These are phyloP conservation scores for Chaenodraco wilsoni DNA, from an alignment of 2,797 vertebrate species.

Conservation along the genomic window DNA sequence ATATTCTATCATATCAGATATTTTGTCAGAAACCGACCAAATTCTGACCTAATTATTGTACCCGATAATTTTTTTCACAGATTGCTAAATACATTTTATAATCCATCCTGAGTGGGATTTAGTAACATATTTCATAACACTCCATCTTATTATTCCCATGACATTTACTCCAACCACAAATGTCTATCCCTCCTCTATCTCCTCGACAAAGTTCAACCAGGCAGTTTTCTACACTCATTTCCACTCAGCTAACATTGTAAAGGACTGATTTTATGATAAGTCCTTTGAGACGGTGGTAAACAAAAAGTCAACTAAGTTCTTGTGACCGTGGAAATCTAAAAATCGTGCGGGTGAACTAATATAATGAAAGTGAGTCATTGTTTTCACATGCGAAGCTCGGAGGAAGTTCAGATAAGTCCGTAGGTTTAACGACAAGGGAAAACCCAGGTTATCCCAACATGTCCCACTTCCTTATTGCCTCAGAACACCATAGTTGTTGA, in stretches of 20 bases:
- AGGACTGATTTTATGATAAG: neutral
- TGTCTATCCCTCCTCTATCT: no score
- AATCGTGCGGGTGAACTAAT: neutral
- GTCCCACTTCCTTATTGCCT: no score
- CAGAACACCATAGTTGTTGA: no score
- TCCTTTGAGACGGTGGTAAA: conserved; percentile 8
- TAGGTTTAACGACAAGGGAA: neutral
- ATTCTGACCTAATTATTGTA: neutral
- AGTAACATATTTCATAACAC: no score
- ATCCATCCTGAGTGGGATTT: neutral
- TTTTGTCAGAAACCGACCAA: neutral
- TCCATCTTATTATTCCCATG: neutral
- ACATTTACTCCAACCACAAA: neutral
- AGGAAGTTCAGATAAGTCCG: conserved; percentile 15
- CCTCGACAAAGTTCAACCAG: no score
- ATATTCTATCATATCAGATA: no score
- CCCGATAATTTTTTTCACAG: neutral
- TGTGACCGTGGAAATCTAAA: neutral
- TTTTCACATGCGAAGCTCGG: neutral
- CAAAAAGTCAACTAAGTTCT: neutral
- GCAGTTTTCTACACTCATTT: no score
- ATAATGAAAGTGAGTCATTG: neutral
- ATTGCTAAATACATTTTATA: neutral
- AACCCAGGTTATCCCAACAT: neutral
- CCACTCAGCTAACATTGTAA: no score